Evolutionary conservation across 2,797 vertebrate species (phyloP).

Genomic region (Arctocebus calabarensis): DNA sequence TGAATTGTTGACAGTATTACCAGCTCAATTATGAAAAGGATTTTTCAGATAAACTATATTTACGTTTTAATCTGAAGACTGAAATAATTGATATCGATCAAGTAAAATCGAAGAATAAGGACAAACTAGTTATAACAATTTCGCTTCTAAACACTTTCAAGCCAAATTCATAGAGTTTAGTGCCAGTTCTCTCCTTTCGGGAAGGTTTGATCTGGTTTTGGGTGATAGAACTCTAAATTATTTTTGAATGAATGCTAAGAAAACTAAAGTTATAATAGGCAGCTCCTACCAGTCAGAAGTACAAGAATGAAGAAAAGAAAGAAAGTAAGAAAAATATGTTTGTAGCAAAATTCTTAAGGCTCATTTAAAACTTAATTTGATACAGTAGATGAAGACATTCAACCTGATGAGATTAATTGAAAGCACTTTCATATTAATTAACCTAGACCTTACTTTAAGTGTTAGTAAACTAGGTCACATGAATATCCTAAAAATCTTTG

Average conservation of each 20-base stretch:
- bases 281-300: neutral
- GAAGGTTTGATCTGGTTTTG: neutral
- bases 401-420: neutral
- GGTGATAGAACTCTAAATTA: neutral
- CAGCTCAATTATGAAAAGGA: neutral
- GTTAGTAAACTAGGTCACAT: neutral
- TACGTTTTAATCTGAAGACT: constrained; percentile 38
- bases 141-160: neutral
- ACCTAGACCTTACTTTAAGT: neutral
- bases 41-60: neutral
- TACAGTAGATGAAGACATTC: neutral
- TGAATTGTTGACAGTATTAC: neutral
- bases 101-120: neutral
- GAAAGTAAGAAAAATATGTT: neutral
- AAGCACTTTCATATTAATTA: neutral
- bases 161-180: neutral
- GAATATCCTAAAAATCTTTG: neutral
- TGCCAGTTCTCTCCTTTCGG: neutral
- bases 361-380: neutral
- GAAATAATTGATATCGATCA: neutral
- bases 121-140: neutral
- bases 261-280: neutral
- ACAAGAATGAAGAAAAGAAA: neutral
- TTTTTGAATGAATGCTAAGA: constrained; percentile 24
- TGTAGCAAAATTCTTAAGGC: neutral